Base-by-base conservation (phyloP, 1,140 invertebrate species). In the Pseudomyrmex sp. region DNA sequence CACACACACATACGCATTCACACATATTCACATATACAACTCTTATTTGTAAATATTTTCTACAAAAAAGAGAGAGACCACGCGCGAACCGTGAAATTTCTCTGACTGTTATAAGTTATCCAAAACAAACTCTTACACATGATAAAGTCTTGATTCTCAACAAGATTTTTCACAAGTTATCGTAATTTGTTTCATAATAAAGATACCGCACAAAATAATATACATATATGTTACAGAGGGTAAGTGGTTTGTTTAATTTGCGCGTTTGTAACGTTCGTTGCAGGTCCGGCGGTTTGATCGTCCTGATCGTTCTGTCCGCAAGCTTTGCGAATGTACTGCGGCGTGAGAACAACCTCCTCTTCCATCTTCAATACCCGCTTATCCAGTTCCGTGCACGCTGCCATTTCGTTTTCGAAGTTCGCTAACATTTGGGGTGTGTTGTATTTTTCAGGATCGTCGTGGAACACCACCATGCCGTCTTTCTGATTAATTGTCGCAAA, bases 401-500 rank as follows among this genome's bases (percentile, higher is more conserved):
- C 96, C 96, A 99, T 97, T 96, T 99, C 96, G 90, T 97, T 96
- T 95, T 99, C 98, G 62, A 99, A 93, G 68, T 97, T 96, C 84
- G 97, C 96, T 85, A 99, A 95, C 95, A 99, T 98, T 82, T 96
- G 95, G 0, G 98, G 97, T 76, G 97, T 97, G 88, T 99, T 97
- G 92, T 98, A 99, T 92, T 98, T 99, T 93, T 99, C 98, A 48
- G 98, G 98, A 95, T 98, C 98, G 93, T 99, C 98, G 85, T 98
- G 96, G 92, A 99, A 99, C 35, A 98, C 95, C 15, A 99, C 98
- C 98, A 99, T 99, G 12, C 98, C 98, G 95, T 99, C 98, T 94
- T 98, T 98, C 94, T 99, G 98, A 95, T 99, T 99, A 72, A 99
- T 99, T 84, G 97, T 98, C 0, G 98, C 99, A 95, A 97, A 99